Evolutionary conservation across 2,113 vertebrate genomes (phyloP).

Genomic region (Turdus rufiventris): DNA sequence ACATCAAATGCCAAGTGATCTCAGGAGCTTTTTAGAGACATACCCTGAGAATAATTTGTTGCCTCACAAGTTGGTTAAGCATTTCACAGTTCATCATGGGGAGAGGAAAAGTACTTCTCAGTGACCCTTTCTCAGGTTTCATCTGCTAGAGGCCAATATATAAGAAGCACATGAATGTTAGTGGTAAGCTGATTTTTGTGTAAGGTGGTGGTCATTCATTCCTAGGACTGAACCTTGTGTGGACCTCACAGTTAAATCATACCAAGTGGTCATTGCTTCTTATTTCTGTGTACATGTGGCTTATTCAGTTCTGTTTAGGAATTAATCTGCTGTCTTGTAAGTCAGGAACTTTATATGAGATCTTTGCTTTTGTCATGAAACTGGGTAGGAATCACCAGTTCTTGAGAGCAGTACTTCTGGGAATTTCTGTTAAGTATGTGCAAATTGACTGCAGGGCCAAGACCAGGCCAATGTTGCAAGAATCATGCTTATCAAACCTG

Average conservation of each 20-base stretch:
- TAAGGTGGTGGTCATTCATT: not conserved
- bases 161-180: not conserved
- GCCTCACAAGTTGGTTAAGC: not conserved
- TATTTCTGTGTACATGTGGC: not conserved
- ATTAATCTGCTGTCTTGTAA: not conserved
- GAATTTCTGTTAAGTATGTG: not conserved
- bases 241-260: not conserved
- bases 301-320: not conserved
- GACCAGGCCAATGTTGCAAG: not conserved
- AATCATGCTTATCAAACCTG: not conserved
- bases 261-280: not conserved
- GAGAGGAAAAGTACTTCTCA: not conserved
- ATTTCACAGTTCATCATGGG: not conserved
- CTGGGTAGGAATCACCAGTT: not conserved
- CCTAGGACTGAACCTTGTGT: not conserved
- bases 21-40: not conserved
- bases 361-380: not conserved
- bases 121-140: not conserved
- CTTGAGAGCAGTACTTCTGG: not conserved
- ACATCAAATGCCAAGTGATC: not conserved
- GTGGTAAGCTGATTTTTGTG: not conserved
- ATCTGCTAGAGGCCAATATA: not conserved
- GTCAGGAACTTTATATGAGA: not conserved
- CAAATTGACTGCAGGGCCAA: not conserved
- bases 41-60: not conserved